A percentile compares a stretch with the other conserved stretches of the same genome.
phyloP scores from a whole-genome alignment of 2,888 invertebrate species.

The Ellobium chinense region DNA sequence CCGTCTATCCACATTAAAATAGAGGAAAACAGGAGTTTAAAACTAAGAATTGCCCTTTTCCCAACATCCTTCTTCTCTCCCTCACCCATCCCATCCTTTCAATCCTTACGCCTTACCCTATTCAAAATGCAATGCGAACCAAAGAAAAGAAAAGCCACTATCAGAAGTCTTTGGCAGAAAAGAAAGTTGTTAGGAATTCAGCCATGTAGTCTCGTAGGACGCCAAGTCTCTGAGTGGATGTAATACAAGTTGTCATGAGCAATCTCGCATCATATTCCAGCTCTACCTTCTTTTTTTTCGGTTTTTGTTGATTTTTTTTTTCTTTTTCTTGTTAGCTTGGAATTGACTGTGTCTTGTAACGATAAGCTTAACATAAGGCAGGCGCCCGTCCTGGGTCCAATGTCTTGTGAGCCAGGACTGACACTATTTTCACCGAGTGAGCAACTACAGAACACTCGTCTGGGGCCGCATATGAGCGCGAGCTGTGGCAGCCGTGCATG shows the following conservation, averaged over 20 bases:
- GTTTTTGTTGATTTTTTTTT: background rate
- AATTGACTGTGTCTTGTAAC: background rate
- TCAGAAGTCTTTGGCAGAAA: too few species aligned
- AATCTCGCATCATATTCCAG: background rate
- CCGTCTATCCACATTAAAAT: too few species aligned
- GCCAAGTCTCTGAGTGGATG: too few species aligned
- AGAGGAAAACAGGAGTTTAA: too few species aligned
- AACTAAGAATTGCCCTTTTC: background rate
- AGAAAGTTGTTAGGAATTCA: too few species aligned
- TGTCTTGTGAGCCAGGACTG: background rate
- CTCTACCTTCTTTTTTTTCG: too few species aligned
- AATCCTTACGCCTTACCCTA: background rate
- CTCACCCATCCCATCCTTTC: background rate
- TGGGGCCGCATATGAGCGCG: too few species aligned
- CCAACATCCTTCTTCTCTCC: background rate
- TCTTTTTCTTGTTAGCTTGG: background rate
- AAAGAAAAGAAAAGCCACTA: too few species aligned
- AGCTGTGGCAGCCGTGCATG: background rate
- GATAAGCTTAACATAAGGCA: background rate
- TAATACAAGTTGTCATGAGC: background rate
- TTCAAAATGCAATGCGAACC: too few species aligned
- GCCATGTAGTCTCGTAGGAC: too few species aligned
- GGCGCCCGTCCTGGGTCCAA: background rate
- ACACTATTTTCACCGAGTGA: background rate
- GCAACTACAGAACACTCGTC: background rate